These are phyloP conservation scores for Lysiphlebus fabarum DNA, from an alignment of 1,140 invertebrate species.

Conservation along the genomic window DNA sequence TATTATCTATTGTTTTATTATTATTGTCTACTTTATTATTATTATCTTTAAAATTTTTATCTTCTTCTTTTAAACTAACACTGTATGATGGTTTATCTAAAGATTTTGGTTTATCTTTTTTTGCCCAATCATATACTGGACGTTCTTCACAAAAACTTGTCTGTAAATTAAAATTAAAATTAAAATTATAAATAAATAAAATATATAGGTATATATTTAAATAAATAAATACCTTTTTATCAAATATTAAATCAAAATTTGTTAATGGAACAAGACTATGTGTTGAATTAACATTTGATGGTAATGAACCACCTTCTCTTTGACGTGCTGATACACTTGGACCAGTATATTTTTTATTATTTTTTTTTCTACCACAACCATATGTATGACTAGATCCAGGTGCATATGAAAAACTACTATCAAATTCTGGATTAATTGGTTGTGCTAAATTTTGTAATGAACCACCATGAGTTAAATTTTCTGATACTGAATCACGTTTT, in stretches of 20 bases:
- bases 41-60: conserved; percentile 49
- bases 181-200: conserved; percentile 12
- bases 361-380: conserved; percentile 38
- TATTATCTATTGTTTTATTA: conserved; percentile 30
- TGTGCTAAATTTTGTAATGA: conserved; percentile 60
- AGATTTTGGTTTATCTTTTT: conserved; percentile 50
- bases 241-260: conserved; percentile 49
- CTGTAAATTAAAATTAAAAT: conserved; percentile 24
- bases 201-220: conserved; percentile 22
- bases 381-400: conserved; percentile 48
- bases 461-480: conserved; percentile 57
- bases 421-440: conserved; percentile 48
- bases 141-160: conserved; percentile 46
- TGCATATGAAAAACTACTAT: conserved; percentile 46
- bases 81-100: conserved; percentile 35
- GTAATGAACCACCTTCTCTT: conserved; percentile 65
- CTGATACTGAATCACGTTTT: conserved; percentile 55
- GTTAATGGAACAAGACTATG: conserved; percentile 48
- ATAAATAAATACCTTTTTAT: conserved; percentile 44
- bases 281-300: conserved; percentile 60
- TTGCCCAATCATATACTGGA: conserved; percentile 46
- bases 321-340: conserved; percentile 61
- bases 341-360: conserved; percentile 46
- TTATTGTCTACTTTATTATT: conserved; percentile 28
- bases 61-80: conserved; percentile 38